Conservation (phyloP, 2,113 vertebrate genomes). For the Colius striatus region DNA sequence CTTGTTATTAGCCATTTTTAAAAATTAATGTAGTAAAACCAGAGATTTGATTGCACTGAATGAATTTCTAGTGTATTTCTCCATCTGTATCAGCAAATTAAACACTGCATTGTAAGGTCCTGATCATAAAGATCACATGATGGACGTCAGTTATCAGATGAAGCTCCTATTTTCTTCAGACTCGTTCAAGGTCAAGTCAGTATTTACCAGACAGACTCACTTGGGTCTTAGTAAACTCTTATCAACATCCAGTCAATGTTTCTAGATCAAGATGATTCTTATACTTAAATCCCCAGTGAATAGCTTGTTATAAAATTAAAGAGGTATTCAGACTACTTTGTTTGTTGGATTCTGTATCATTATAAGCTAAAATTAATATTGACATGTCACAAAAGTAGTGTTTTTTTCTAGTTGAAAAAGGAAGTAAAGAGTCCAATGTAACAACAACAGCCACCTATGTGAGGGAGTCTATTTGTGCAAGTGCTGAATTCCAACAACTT, state of each 20-base stretch:
- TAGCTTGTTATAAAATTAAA: neutral
- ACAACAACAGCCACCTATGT: rapidly evolving
- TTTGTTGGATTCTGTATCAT: neutral
- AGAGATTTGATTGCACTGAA: neutral
- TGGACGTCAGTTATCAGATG: neutral
- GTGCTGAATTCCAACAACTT: neutral
- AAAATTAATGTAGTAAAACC: neutral
- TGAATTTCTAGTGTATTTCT: neutral
- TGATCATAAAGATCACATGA: neutral
- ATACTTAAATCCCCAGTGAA: neutral
- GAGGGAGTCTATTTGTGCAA: neutral
- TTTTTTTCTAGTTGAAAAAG: neutral
- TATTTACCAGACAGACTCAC: neutral
- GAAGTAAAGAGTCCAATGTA: neutral
- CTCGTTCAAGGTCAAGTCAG: neutral
- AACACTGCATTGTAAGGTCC: neutral
- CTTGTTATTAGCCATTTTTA: neutral
- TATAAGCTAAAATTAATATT: neutral
- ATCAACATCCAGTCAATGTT: neutral
- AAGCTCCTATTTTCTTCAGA: neutral
- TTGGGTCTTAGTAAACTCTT: slow-evolving; percentile 5
- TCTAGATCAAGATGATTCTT: neutral
- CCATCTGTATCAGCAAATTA: neutral
- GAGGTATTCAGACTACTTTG: neutral
- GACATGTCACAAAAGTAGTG: neutral